Conservation (phyloP, 2,113 vertebrate genomes). For the Epinephelus moara region DNA sequence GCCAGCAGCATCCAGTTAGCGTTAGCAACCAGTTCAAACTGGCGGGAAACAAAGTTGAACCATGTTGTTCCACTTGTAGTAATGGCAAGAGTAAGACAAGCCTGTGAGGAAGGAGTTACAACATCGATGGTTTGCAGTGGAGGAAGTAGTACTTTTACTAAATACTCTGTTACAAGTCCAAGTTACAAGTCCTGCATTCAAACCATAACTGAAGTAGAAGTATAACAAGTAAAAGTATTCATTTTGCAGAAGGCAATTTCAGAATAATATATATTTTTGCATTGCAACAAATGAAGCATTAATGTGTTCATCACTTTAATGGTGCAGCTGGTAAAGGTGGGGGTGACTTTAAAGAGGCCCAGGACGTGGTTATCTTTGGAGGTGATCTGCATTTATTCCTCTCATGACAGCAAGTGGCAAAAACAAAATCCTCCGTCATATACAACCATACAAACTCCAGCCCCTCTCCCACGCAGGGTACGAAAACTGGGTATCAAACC, state of each 20-base stretch:
- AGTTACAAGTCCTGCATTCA: background rate
- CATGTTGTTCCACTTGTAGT: slow-evolving; percentile 31
- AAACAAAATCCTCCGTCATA: too few species aligned
- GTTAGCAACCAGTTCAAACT: slow-evolving; percentile 36
- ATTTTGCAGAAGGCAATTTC: background rate
- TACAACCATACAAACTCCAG: too few species aligned
- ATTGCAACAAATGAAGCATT: too few species aligned
- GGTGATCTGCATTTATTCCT: too few species aligned
- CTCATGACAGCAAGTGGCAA: too few species aligned
- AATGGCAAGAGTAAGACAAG: background rate
- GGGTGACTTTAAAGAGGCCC: too few species aligned
- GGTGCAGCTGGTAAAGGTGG: background rate
- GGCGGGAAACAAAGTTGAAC: slow-evolving; percentile 22
- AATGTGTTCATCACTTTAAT: too few species aligned
- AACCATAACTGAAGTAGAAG: background rate
- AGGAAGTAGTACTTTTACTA: background rate
- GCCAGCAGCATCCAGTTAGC: slow-evolving; percentile 24
- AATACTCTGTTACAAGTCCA: background rate
- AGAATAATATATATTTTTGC: background rate
- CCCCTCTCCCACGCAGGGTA: too few species aligned
- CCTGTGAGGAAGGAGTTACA: slow-evolving; percentile 1
- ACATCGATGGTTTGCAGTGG: background rate
- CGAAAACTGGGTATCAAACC: too few species aligned
- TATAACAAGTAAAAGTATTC: background rate
- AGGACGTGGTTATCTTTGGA: too few species aligned